Evolutionary conservation across 2,888 invertebrate genomes (phyloP).

Genomic region (Anoplius nigerrimus): DNA sequence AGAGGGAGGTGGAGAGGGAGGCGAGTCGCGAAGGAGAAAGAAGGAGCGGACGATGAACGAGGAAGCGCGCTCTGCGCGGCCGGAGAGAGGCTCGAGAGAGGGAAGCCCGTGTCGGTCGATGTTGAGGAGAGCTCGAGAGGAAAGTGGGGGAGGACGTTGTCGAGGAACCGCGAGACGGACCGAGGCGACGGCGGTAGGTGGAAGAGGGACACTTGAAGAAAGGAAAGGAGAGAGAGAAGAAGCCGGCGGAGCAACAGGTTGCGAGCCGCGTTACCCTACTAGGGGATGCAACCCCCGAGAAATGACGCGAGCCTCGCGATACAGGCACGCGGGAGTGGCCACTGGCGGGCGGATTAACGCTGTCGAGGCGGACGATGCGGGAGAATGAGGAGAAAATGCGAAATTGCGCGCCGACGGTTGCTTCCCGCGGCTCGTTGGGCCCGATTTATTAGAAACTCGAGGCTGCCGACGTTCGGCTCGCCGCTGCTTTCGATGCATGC

Average conservation of each 20-base stretch:
- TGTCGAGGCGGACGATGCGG: not conserved
- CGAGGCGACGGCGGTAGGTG: not conserved
- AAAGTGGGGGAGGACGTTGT: not conserved
- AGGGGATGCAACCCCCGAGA: constrained; percentile 49
- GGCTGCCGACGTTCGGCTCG: no score
- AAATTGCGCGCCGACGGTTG: no score
- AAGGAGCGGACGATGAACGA: constrained; percentile 16
- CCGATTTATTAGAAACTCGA: no score
- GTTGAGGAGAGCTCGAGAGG: not conserved
- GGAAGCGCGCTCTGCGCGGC: not conserved
- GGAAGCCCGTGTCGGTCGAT: constrained; percentile 22
- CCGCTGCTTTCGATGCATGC: no score
- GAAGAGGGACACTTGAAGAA: constrained; percentile 12
- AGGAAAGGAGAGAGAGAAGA: constrained; percentile 23
- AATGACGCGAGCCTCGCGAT: constrained; percentile 26
- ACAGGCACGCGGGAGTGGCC: not conserved
- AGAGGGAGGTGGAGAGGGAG: not conserved
- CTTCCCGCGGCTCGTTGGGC: no score
- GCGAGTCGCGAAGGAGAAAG: constrained; percentile 21
- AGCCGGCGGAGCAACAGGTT: constrained; percentile 50
- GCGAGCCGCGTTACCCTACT: constrained; percentile 24
- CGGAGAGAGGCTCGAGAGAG: constrained; percentile 27
- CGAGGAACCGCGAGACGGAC: constrained; percentile 31
- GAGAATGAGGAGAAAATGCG: not conserved
- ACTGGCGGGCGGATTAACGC: not conserved